Base-by-base conservation (phyloP, 2,797 vertebrate species). In the Microctenopoma stevenorrisi region DNA sequence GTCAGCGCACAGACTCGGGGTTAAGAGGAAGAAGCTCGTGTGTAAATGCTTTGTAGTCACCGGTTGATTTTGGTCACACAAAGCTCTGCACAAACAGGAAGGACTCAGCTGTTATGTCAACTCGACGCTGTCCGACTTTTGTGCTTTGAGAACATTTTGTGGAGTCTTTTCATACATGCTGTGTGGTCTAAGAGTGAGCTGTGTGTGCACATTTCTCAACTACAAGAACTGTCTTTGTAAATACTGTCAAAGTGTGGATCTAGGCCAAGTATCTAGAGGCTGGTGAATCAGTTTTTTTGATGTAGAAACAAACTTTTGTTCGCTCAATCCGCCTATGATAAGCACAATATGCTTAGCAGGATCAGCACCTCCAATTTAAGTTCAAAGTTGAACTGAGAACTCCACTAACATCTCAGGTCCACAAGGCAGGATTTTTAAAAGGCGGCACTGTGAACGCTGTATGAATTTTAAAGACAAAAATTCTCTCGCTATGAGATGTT, bases 181-280 rank as follows among this genome's bases (percentile, higher is more conserved):
- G 84, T 83, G 87, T 85, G 88, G 84, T 86, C 84, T 72, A 54
- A 67, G 42, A 63, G 44, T 25, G 25, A 54, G 74, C 68, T 64
- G 54, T 59, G 60, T 59, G 63, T 35, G 56, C 53, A 12, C 64
- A 81, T 84, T 78, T 64, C 58, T 64, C 15, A 82, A 72, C 55
- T 42, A 42, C 13, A 68, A 77, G 46, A 78, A 54, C 11, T 47
- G 60, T 67, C 64, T 80, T 53, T 69, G 80, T 75, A 68, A 78
- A 82, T 72, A 49, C 68, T 76, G 79, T 87, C 79, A 85, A 68
- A 75, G 72, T 85, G 70, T 84, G 79, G 66, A 90, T 89, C 51
- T 87, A 79, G 86, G 79, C 68, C 86, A 85, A 64, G 82, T 50
- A 66, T 79, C 84, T 33, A 40, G 85, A 86, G 84, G 71, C 74